Evolutionary conservation across 2,797 vertebrate species (phyloP), one percentile per base, ranked within the genome.

Genomic region (Peromyscus aztecus): DNA sequence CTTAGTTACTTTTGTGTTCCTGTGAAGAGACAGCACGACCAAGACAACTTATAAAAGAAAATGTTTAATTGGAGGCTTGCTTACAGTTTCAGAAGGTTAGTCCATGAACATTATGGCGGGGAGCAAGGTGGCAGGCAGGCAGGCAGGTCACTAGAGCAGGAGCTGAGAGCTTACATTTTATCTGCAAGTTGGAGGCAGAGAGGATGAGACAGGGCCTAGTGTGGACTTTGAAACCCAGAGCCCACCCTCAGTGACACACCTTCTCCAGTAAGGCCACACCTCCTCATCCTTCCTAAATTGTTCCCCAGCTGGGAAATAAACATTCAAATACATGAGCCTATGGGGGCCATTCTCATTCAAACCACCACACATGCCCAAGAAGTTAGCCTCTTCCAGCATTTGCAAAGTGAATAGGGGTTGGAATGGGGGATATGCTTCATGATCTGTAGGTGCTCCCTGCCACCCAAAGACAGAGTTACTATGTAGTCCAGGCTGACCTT

Each of bases 341-440:
- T 69, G 21, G 21, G 43, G 31, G 12, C 46, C 43, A 37, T 86
- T 69, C 31, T 52, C 46, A 69, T 86, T 86, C 46, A 69, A 16
- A 86, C 63, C 24, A 40, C 49, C 4, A 7, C n/a, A 67, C 63
- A 67, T 86, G 31, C 49, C 34, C 75, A 96, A 90, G 81, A 94
- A 95, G 80, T 94, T 69, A 86, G 10, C 37, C n/a, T 88, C 80
- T 7, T n/a, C 61, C n/a, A 92, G 34, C 13, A 90, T 94, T 92
- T 91, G 69, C 82, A 95, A 23, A 94, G 49, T 69, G 86, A 80
- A 63, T 57, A 57, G 21, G 89, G 75, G 82, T 93, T 52, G 90
- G 73, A 81, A 85, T 40, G 29, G 82, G 77, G 63, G 46, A 37
- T 87, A 29, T 57, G 73, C 82, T 52, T 81, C 46, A 14, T 81